Conservation (phyloP, 2,888 invertebrate genomes). For the Nomada hirtipes region DNA sequence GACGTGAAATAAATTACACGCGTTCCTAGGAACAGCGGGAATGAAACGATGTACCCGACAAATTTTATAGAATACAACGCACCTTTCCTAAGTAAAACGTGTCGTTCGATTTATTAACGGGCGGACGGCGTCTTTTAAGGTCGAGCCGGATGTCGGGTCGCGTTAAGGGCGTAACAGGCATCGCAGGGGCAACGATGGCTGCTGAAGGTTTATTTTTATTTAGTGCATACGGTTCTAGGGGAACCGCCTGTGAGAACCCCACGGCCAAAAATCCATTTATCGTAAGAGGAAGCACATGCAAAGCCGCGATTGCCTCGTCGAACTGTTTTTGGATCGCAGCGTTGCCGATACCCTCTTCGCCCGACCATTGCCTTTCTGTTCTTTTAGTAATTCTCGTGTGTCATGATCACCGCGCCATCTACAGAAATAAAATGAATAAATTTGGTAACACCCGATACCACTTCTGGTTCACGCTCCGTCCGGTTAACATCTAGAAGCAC, state of each 20-base stretch:
- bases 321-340: constrained; percentile 83
- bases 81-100: constrained; percentile 1
- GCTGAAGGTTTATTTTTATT: constrained; percentile 52
- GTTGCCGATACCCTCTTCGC: constrained; percentile 70
- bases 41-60: constrained; percentile 19
- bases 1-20: constrained; percentile 49
- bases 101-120: background rate
- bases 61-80: constrained; percentile 53
- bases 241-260: constrained; percentile 76
- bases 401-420: constrained; percentile 88
- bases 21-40: constrained; percentile 40
- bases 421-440: constrained; percentile 90
- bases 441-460: constrained; percentile 89
- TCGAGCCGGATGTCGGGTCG: background rate
- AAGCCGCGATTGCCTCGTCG: constrained; percentile 72
- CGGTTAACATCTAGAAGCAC: constrained; percentile 88
- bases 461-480: constrained; percentile 91
- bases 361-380: constrained; percentile 74
- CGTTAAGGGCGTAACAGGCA: background rate
- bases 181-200: constrained; percentile 10
- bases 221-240: constrained; percentile 71
- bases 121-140: background rate
- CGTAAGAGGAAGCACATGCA: constrained; percentile 73
- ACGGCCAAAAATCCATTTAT: constrained; percentile 77
- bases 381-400: constrained; percentile 85